These are phyloP conservation scores for Albula glossodonta DNA, from an alignment of 2,113 vertebrate genomes.

Conservation along the genomic window DNA sequence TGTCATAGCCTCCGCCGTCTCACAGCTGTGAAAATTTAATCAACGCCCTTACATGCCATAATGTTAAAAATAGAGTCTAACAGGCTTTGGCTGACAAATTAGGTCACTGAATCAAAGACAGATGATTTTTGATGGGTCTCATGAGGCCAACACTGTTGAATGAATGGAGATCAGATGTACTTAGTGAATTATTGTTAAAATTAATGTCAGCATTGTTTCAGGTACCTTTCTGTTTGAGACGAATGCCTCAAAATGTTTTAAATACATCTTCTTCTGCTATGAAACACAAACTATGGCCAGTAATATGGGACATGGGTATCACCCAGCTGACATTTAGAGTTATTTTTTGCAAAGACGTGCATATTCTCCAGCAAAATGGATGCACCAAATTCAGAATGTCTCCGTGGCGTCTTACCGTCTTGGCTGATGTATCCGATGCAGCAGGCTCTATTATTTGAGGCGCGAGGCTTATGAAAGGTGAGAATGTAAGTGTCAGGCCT, in stretches of 20 bases:
- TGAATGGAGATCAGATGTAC: background rate
- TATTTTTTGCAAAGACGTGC: background rate
- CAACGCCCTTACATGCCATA: slow-evolving; percentile 8
- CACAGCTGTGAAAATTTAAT: slow-evolving; percentile 25
- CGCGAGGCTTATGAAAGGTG: background rate
- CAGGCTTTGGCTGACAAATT: slow-evolving; percentile 23
- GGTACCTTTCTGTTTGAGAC: background rate
- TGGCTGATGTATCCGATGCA: background rate
- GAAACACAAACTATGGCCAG: background rate
- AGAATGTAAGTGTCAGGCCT: background rate
- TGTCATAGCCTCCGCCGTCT: background rate
- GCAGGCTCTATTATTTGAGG: background rate
- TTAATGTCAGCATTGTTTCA: background rate
- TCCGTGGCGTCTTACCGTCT: background rate
- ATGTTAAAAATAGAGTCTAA: slow-evolving; percentile 30
- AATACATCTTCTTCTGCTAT: too few relatives aligned
- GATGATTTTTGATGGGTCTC: slow-evolving; percentile 5
- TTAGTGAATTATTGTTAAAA: background rate
- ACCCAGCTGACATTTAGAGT: background rate
- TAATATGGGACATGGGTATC: background rate
- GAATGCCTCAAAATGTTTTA: background rate
- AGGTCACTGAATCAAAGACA: slow-evolving; percentile 8
- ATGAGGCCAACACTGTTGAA: background rate
- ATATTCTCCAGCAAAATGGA: background rate
- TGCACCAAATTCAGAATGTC: background rate